Evolutionary conservation across 2,888 invertebrate genomes (phyloP), one percentile per base, ranked within the genome.

Genomic region (Copidosoma aretas): DNA sequence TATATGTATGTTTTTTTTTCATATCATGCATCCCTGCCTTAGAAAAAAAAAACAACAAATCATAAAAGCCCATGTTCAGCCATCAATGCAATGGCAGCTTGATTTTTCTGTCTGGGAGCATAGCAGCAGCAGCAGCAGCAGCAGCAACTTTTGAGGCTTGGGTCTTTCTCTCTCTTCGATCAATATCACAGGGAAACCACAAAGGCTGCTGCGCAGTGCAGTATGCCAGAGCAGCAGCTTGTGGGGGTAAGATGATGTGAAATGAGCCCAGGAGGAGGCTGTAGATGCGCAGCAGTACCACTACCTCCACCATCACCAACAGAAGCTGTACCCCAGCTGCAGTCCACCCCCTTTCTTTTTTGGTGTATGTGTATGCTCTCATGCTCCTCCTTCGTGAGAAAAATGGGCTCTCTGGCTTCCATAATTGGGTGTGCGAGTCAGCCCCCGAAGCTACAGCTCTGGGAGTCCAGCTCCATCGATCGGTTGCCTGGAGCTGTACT

Each of bases 351-450:
- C 64, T 61, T 68, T 73, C 71, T 72, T 68, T 64, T 71, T 64
- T 67, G 67, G 3, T 3, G 32, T 32, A 32, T 32, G 8, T 8
- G 3, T 8, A 68, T 46, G 71, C 75, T 73, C 32, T 32, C 32
- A 68, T 46, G 71, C 75, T 73, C 77, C 80, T 76, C 77, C 77
- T 78, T 77, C 75, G 64, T 72, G 71, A 70, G 74, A 75, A 77
- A 79, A 77, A 80, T 75, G 78, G 74, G 60, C 75, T 73, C 76
- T 74, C 75, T 72, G 71, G 74, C 64, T 51, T 67, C 70, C 68
- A 73, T 79, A 79, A 81, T 80, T 79, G 80, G 32, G 78, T 73
- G 74, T 73, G 78, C 81, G 80, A 82, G 76, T 81, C 81, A 83
- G 68, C 60, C 19, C 52, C 39, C 70, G 74, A 75, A 75, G 78